phyloP scores from a whole-genome alignment of 2,113 vertebrate genomes.

The Heterochromis multidens region DNA sequence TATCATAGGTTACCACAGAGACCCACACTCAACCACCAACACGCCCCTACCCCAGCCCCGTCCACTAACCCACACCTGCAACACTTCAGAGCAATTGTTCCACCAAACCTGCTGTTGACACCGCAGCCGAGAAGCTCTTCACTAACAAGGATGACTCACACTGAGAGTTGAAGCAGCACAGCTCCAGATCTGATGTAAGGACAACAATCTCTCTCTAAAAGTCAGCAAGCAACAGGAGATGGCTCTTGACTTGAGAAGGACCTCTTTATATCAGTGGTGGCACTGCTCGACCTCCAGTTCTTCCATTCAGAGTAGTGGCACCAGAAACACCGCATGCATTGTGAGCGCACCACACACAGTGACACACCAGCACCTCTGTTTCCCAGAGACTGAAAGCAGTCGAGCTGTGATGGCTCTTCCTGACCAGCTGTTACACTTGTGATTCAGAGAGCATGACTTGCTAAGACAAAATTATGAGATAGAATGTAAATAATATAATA shows the following conservation, averaged over 20 bases:
- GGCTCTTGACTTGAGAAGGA: background rate
- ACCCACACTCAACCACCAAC: fast-evolving
- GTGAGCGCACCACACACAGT: background rate
- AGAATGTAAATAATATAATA: background rate
- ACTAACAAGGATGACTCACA: background rate
- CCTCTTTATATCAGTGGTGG: background rate
- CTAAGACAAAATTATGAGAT: background rate
- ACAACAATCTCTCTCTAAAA: background rate
- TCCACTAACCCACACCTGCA: background rate
- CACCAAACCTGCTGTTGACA: background rate
- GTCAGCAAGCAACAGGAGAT: background rate
- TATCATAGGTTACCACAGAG: background rate
- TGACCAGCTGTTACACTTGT: background rate
- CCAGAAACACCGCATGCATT: background rate
- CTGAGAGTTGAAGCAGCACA: background rate
- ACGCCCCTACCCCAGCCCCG: fast-evolving
- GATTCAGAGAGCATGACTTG: fast-evolving
- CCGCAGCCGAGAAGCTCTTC: background rate
- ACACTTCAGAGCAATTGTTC: background rate
- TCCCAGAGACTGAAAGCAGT: background rate
- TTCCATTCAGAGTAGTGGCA: background rate
- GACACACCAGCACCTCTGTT: background rate
- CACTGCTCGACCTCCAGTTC: background rate
- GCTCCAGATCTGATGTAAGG: background rate
- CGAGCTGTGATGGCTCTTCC: background rate